Evolutionary conservation across 2,797 vertebrate species (phyloP), one percentile per base, ranked within the genome.

Genomic region (Megaceryle alcyon): DNA sequence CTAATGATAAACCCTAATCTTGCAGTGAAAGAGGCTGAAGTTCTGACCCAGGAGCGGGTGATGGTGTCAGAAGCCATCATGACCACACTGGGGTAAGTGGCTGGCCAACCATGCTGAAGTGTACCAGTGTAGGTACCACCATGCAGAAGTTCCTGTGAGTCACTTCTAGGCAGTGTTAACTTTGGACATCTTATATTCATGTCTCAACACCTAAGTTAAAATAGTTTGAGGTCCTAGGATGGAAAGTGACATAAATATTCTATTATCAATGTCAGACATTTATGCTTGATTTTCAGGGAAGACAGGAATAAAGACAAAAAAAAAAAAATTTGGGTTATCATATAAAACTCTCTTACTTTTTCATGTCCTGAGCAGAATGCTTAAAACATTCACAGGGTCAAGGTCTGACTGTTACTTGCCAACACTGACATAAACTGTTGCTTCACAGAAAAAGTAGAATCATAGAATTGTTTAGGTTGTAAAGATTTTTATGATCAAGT

Each of bases 41-140:
- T 96, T 44, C 86, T 97, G 83, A 97, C 96, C 33, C 96, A 97
- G 64, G 97, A 98, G 28, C 95, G 96, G 0, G 97, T 97, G 82
- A 97, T 97, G 92, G 96, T 97, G 82, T 97, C 97, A 22, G 97
- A 98, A 77, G 97, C 96, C 69, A 94, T 98, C 86, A 96, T 97
- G 97, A 97, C 96, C 76, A 96, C 97, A 0, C 43, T 97, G 79
- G 96, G 97, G 97, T 97, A 84, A 97, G 97, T 56, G 26, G 4
- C 8, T 57, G 57, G 35, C 7, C 16, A 56, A 5, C 12, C n/a
- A 10, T 2, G 14, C 9, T 17, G 26, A 59, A 23, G 35, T 6
- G 57, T 25, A 83, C 7, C 41, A 19, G 4, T 14, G 25, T 31
- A 26, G 5, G 13, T 26, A 21, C 14, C 71, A 14, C 35, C 10